Percentiles rank a stretch among this genome's conserved stretches.
phyloP scores from a whole-genome alignment of 2,888 invertebrate species.

The Andrena haemorrhoa region DNA sequence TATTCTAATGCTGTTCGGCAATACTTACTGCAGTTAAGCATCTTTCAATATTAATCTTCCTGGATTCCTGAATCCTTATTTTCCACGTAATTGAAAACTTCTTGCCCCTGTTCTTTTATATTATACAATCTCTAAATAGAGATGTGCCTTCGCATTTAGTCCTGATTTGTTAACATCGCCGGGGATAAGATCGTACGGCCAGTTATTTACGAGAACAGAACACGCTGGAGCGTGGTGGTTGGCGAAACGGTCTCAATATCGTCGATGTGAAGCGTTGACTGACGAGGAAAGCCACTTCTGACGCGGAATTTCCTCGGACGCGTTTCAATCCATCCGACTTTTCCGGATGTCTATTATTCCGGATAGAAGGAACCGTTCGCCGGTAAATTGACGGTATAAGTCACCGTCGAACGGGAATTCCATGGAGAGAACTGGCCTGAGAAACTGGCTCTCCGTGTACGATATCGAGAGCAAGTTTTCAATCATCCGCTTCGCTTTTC shows the following conservation, averaged over 20 bases:
- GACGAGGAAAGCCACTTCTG: conserved; percentile 31
- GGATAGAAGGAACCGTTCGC: conserved; percentile 35
- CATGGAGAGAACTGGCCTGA: conserved; percentile 17
- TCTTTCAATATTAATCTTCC: no score
- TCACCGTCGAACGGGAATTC: conserved; percentile 15
- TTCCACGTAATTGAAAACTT: no score
- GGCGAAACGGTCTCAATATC: not conserved
- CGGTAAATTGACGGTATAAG: conserved; percentile 42
- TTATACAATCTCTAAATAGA: no score
- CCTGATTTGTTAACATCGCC: no score
- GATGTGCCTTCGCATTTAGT: no score
- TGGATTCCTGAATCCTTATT: no score
- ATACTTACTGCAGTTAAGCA: no score
- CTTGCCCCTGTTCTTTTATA: no score
- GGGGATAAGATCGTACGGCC: no score
- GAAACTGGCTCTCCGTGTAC: not conserved
- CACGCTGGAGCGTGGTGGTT: not conserved
- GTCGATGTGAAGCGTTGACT: conserved; percentile 21
- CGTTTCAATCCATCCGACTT: conserved; percentile 38
- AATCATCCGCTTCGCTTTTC: not conserved
- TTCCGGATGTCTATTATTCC: conserved; percentile 55
- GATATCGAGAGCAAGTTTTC: conserved; percentile 14
- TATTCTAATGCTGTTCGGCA: no score
- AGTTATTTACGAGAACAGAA: not conserved
- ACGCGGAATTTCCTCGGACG: conserved; percentile 35